Evolutionary conservation across 1,140 invertebrate genomes (phyloP).

Genomic region (Musca vetustissima): DNA sequence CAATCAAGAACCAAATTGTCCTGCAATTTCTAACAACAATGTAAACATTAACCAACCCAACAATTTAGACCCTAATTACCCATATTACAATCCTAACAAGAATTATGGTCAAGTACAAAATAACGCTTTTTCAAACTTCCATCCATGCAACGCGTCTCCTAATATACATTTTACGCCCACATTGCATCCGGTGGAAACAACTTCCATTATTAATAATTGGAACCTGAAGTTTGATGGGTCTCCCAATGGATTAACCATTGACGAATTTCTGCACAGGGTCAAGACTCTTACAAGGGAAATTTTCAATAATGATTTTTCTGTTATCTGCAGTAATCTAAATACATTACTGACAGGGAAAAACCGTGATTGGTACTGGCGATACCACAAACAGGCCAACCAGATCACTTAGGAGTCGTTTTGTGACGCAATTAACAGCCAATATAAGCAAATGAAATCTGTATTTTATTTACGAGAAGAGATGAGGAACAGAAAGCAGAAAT

Average conservation of each 20-base stretch:
- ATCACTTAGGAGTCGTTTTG: background rate
- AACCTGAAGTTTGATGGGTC: background rate
- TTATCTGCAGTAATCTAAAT: background rate
- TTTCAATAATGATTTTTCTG: background rate
- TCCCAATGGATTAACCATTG: background rate
- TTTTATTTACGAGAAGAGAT: no score
- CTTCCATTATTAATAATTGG: background rate
- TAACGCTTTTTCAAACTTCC: no score
- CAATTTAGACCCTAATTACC: background rate
- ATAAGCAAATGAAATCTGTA: background rate
- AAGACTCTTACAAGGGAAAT: background rate
- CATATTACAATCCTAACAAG: no score
- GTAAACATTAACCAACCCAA: background rate
- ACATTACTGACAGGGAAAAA: background rate
- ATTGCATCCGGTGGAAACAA: background rate
- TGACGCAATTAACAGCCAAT: background rate
- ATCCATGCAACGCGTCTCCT: background rate
- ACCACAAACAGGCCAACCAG: background rate
- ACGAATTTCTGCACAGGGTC: constrained; percentile 1
- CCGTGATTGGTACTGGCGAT: background rate
- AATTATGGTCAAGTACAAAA: no score
- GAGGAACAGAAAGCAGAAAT: no score
- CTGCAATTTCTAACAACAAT: background rate
- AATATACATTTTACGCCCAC: background rate
- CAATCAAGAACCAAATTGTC: background rate